Evolutionary conservation across 2,888 invertebrate genomes (phyloP), one percentile per base, ranked within the genome.

Genomic region (Drosophila percnosoma): DNA sequence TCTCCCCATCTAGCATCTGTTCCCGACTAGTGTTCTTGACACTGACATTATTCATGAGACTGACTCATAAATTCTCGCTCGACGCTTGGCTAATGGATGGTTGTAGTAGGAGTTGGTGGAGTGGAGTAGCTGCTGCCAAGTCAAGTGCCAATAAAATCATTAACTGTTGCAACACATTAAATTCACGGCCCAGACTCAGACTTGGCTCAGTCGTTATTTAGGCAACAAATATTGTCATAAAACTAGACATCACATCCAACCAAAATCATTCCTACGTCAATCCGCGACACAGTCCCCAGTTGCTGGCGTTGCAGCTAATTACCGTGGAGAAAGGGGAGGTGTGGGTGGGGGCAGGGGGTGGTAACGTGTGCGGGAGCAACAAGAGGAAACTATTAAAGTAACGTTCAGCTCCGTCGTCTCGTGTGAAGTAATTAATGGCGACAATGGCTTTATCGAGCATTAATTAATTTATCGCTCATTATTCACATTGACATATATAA

Each of bases 151-250:
- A 83, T 84, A 89, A 87, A 86, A 82, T 87, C 87, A 86, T 86
- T 86, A 89, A 86, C 75, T 89, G 84, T 84, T 87, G 89, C 87
- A 86, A 73, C 78, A 74, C 79, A 84, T 89, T 84, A 82, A 88
- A 73, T 74, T 78, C 73, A 79, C 75, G 69, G 62, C 67, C 36
- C 72, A 67, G 68, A 70, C 75, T 70, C 63, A 21, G 58, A 51
- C 29, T n/a, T 29, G 63, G 71, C 70, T 73, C 34, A 51, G 61
- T 66, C 72, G 74, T 67, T 78, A 75, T 78, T 67, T 61, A 54
- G 66, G 45, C 74, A 72, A 67, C 79, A 75, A 78, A 65, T 57
- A 77, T 66, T 80, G 80, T 61, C 89, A 77, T 87, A 83, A 89
- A 81, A 83, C 75, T 81, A 60, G 49, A 65, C 36, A 65, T 51